These are phyloP conservation scores for Xestobium rufovillosum DNA, from an alignment of 2,888 invertebrate genomes.

Conservation along the genomic window DNA sequence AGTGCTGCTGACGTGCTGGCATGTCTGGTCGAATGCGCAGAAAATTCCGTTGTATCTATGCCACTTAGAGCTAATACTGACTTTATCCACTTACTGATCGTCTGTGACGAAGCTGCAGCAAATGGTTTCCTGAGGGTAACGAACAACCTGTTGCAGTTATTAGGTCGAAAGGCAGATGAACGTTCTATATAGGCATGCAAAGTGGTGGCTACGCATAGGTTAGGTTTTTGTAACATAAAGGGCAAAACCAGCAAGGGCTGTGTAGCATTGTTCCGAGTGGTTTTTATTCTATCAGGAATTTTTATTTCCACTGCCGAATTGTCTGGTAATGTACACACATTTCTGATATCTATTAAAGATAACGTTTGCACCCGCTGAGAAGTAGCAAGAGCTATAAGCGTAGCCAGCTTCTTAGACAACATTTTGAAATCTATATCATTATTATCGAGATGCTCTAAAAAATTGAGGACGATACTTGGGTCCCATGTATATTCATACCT, in stretches of 20 bases:
- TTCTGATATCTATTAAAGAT: slow-evolving; percentile 11
- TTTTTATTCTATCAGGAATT: slow-evolving; percentile 17
- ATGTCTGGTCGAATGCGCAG: no score
- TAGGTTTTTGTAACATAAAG: slow-evolving; percentile 10
- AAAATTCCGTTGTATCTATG: no score
- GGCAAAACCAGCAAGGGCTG: slow-evolving; percentile 20
- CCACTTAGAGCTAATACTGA: no score
- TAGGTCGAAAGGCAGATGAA: slow-evolving; percentile 11
- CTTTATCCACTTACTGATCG: no score
- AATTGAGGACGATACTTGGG: slow-evolving; percentile 19
- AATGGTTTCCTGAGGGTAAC: slow-evolving; percentile 17
- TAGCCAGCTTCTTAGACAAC: slow-evolving; percentile 19
- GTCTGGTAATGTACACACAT: slow-evolving; percentile 14
- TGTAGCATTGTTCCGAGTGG: slow-evolving; percentile 4
- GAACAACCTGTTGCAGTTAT: slow-evolving; percentile 11
- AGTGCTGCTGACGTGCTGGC: no score
- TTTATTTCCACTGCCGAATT: slow-evolving; percentile 16
- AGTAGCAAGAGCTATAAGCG: slow-evolving; percentile 20
- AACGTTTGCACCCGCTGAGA: slow-evolving; percentile 22
- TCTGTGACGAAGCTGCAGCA: slow-evolving; percentile 8
- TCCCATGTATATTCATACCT: slow-evolving; percentile 23
- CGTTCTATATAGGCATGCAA: slow-evolving; percentile 13
- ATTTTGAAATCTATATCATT: slow-evolving; percentile 12
- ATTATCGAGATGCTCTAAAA: no score
- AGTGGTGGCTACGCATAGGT: slow-evolving; percentile 15